A percentile compares a stretch with the other conserved stretches of the same genome.
Evolutionary conservation across 2,113 vertebrate genomes (phyloP).

Genomic region (Mobula birostris): DNA sequence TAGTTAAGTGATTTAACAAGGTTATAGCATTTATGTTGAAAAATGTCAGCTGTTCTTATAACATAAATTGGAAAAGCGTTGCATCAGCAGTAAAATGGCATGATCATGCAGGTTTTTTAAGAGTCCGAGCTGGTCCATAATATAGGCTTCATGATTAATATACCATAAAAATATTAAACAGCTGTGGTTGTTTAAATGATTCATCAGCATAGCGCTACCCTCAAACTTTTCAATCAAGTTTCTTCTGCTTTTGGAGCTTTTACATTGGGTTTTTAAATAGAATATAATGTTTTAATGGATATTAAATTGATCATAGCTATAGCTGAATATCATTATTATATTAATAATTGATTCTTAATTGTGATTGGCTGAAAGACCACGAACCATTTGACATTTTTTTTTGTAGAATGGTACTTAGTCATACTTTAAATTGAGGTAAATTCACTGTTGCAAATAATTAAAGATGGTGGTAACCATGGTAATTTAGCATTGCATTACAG

Average conservation of each 20-base stretch:
- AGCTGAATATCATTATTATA: constrained; percentile 27
- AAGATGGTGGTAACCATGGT: constrained; percentile 23
- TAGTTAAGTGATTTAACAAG: constrained; percentile 31
- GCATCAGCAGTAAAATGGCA: constrained; percentile 27
- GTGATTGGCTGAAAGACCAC: constrained; percentile 24
- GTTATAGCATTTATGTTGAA: constrained; percentile 32
- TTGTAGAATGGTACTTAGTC: not conserved
- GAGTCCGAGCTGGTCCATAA: constrained; percentile 11
- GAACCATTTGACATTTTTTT: constrained; percentile 24
- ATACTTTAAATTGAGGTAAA: not conserved
- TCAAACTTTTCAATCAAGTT: constrained; percentile 28
- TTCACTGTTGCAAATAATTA: constrained; percentile 32
- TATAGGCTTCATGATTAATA: constrained; percentile 36
- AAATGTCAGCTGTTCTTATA: constrained; percentile 34
- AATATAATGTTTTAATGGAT: constrained; percentile 26
- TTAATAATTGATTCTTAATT: constrained; percentile 36
- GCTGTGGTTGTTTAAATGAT: constrained; percentile 38
- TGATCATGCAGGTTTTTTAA: constrained; percentile 32
- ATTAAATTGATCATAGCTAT: constrained; percentile 36
- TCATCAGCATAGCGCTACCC: constrained; percentile 15
- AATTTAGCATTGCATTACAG: constrained; percentile 4
- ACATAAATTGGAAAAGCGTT: constrained; percentile 33
- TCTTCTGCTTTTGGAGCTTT: constrained; percentile 16
- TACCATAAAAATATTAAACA: constrained; percentile 38
- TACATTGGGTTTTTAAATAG: not conserved